phyloP scores from a whole-genome alignment of 30 jellyfish, hydroid and myxozoan genomes.

The Rhopilema esculentum region DNA sequence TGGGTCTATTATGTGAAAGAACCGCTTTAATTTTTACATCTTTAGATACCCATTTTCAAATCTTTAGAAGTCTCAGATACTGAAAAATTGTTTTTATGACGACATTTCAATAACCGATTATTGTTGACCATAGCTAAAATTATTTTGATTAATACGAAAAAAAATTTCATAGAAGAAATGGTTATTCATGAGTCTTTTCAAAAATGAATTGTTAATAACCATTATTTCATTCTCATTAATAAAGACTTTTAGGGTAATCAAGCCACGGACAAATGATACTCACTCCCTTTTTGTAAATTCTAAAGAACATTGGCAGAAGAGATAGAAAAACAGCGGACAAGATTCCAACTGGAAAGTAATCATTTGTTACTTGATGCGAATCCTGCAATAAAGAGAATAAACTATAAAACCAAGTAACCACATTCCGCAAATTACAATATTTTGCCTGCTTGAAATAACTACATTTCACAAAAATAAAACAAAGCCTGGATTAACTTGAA shows the following conservation, averaged over 20 bases:
- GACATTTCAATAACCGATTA: no score
- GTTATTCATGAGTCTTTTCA: no score
- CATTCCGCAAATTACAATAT: not conserved
- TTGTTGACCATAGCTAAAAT: no score
- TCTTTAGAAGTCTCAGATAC: no score
- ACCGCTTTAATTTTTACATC: no score
- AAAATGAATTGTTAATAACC: no score
- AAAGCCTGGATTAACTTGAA: not conserved
- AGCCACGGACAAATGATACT: conserved; percentile 11
- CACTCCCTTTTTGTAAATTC: conserved; percentile 68
- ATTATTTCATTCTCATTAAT: no score
- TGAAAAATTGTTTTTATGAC: no score
- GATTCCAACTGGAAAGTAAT: conserved; percentile 75
- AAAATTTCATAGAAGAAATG: no score
- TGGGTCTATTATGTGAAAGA: no score
- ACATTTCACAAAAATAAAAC: not conserved
- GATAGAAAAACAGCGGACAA: conserved; percentile 72
- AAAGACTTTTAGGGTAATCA: not conserved
- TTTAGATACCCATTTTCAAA: no score
- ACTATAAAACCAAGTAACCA: not conserved
- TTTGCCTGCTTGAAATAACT: not conserved
- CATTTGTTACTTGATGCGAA: conserved; percentile 65
- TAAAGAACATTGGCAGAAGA: conserved; percentile 69
- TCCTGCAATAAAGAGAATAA: conserved; percentile 22
- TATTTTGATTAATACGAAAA: no score